Evolutionary conservation across 1,140 invertebrate genomes (phyloP), one percentile per base, ranked within the genome.

Genomic region (Cylas formicarius): DNA sequence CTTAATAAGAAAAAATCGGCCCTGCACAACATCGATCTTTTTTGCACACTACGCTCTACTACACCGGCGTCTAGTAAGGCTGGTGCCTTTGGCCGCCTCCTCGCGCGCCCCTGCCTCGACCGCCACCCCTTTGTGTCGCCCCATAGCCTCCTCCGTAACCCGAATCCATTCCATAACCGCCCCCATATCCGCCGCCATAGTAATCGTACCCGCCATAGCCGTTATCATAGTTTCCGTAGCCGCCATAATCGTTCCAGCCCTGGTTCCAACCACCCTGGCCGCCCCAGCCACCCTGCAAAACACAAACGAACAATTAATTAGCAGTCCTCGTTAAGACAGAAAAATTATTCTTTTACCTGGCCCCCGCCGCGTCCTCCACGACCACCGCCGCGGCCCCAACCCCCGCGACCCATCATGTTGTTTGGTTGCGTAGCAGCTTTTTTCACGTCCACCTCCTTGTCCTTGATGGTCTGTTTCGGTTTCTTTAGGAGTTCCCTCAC

Each of bases 391-490:
- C 78, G 73, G 17, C 73, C 86, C 87, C 3, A 86, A 84, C 37
- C 88, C 88, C 45, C 13, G 4, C 45, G 6, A 7, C 37, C 38
- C 37, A 48, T 41, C 37, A 42, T 41, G 38, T 41, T 42, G 31
- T 41, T 48, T 7, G 45, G 45, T 36, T 48, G 45, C 19, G 45
- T 48, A 3, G 45, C 45, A 21, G 89, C 90, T 60, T 90, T 84
- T 68, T 93, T 93, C 0, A 94, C 86, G 67, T 93, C 89, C 52
- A 83, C 84, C 74, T 91, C 86, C 69, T 91, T 90, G 46, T 84
- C 86, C 53, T 81, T 84, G 46, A 94, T 90, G 24, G 80, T 87
- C 62, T 93, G 90, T 65, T 90, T 91, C 1, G 86, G 81, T 44
- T 83, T 86, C 61, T 90, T 90, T 29, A 92, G 70, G 23, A 91